These are phyloP conservation scores for Chironomus tepperi DNA, from an alignment of 1,140 invertebrate genomes.

Conservation along the genomic window DNA sequence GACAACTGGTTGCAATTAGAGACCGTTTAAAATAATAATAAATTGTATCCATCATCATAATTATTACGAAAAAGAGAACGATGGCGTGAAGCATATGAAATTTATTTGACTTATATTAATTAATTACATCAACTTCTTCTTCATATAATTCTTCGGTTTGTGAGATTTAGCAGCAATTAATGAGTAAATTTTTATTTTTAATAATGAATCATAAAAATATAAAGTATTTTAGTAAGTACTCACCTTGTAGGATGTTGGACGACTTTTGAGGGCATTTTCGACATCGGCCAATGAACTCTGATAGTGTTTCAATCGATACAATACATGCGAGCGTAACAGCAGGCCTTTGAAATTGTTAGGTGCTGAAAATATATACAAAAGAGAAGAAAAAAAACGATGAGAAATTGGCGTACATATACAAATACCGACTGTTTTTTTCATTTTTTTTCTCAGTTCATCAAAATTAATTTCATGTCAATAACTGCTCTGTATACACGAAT, in stretches of 20 bases:
- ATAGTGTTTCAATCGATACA: conserved; percentile 51
- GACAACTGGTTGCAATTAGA: too few species aligned
- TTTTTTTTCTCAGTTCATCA: too few species aligned
- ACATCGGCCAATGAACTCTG: conserved; percentile 62
- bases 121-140: not conserved
- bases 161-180: not conserved
- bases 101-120: conserved; percentile 20
- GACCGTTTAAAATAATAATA: too few species aligned
- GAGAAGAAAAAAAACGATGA: conserved; percentile 24
- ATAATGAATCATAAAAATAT: not conserved
- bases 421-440: too few species aligned
- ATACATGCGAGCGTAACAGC: conserved; percentile 57
- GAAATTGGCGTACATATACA: not conserved
- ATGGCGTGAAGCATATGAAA: not conserved
- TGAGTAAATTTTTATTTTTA: not conserved
- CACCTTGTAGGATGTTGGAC: conserved; percentile 67
- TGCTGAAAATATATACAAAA: conserved; percentile 45
- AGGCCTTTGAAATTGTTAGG: conserved; percentile 58
- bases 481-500: not conserved
- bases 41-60: too few species aligned
- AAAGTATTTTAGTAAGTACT: too few species aligned
- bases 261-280: conserved; percentile 52
- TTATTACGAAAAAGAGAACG: not conserved
- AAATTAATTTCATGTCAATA: not conserved
- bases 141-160: not conserved